These are phyloP conservation scores for Nannoperca australis DNA, from an alignment of 2,797 vertebrate species.

Conservation along the genomic window DNA sequence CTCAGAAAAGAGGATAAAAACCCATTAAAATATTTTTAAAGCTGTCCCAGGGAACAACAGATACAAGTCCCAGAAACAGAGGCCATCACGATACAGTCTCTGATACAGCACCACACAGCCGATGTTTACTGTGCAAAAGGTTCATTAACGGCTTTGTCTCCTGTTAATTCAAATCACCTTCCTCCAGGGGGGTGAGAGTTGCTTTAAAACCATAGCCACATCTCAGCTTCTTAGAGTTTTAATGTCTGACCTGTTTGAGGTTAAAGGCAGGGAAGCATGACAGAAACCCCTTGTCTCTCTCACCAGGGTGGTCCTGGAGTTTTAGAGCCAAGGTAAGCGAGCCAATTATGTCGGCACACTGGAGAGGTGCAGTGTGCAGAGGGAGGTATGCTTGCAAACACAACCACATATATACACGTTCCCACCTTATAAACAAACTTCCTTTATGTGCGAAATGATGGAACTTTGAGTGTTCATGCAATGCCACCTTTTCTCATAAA, in stretches of 20 bases:
- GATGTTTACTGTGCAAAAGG: constrained; percentile 51
- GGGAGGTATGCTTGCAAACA: constrained; percentile 8
- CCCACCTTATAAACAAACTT: constrained; percentile 29
- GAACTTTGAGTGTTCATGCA: constrained; percentile 4
- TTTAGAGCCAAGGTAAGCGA: constrained; percentile 41
- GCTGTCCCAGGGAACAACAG: constrained; percentile 6
- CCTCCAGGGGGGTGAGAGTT: constrained; percentile 50
- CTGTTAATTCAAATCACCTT: constrained; percentile 75
- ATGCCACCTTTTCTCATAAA: not conserved
- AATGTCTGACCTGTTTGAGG: constrained; percentile 41
- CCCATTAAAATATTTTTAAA: not conserved
- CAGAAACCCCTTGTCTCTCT: constrained; percentile 56
- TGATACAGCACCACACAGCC: constrained; percentile 26
- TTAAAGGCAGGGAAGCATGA: constrained; percentile 50
- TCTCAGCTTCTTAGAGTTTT: constrained; percentile 51
- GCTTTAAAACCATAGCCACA: constrained; percentile 38
- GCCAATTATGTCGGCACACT: constrained; percentile 40
- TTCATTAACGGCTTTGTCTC: constrained; percentile 70
- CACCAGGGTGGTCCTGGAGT: constrained; percentile 59
- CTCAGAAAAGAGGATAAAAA: constrained; percentile 13
- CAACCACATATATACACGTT: not conserved
- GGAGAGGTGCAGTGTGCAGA: constrained; percentile 14
- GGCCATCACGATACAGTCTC: constrained; percentile 16
- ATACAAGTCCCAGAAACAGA: constrained; percentile 11
- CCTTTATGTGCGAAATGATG: constrained; percentile 23